Evolutionary conservation across 2,113 vertebrate genomes (phyloP), one percentile per base, ranked within the genome.

Genomic region (Nothobranchius kuhntae): DNA sequence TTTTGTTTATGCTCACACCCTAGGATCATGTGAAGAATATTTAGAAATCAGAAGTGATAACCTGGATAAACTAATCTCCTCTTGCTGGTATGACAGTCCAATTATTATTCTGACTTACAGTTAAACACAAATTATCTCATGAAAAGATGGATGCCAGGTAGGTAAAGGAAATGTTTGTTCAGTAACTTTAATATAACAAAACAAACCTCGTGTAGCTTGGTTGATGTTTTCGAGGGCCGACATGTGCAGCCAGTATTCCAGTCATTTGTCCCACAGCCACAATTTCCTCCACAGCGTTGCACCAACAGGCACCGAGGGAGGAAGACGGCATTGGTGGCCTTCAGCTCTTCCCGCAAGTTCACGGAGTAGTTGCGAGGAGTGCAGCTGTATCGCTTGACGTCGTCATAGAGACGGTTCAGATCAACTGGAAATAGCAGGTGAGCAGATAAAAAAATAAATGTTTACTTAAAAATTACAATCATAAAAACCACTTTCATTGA

Each of bases 261-360:
- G 86, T 86, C 90, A 0, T 83, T 61, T 0, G 94, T 95, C 1
- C 96, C 96, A 0, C 97, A 99, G 81, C 94, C 97, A 35, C 97
- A 99, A 78, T 97, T 98, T 3, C 97, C 97, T 0, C 97, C 97
- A 0, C 97, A 99, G 82, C 96, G 96, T 77, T 96, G 93, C 75
- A 98, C 96, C 4, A 99, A 94, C 53, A 99, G 93, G 83, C 97
- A 99, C 4, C 96, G 96, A 0, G 97, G 97, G 78, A 99, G 98
- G 92, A 98, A 98, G 63, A 98, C 95, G 0, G 92, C 94, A 0
- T 89, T 96, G 84, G 94, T 95, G 73, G 91, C 79, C 83, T 89
- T 95, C 76, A 99, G 92, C 86, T 99, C 97, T 79, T 98, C 96
- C 8, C 96, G 91, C 65, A 99, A 85, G 81, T 97, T 98, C 12